Base-by-base conservation (phyloP, 2,797 vertebrate genomes). In the Eleutherodactylus coqui region DNA sequence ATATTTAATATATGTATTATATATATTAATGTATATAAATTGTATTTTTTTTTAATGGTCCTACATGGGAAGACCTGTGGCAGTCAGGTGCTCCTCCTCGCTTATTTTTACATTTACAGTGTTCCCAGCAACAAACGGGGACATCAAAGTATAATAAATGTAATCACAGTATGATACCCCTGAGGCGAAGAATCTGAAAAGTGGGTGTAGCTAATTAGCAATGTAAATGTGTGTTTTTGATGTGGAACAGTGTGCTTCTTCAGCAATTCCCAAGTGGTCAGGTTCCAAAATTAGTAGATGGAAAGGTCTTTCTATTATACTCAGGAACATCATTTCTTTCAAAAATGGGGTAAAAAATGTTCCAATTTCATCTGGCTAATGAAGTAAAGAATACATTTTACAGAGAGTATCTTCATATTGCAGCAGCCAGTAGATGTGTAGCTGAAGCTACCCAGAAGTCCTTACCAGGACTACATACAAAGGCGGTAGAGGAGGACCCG, bases 141-240 rank as follows among this genome's bases (percentile, higher is more conserved):
- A 70, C 36, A 41, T 70, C 19, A 70, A 41, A 41, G 34, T 69
- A 69, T 34, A 67, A 62, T 29, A 62, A 34, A 1, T 43, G 24
- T 43, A 41, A 41, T 72, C 3, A 73, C 14, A 45, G 70, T 73
- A 6, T 4, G 27, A 73, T 45, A n/a, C 38, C 41, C 24, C 11
- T 7, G 70, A 45, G 38, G 70, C 24, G n/a, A 73, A 5, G 70
- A 73, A 27, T 45, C 24, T 14, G 70, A 73, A 27, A 73, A 73
- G 70, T 45, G 70, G 70, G 70, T 27, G 70, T 16, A 27, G 11
- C 13, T 11, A 5, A 73, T 45, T 27, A 73, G 70, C 70, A 45
- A 73, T 73, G 70, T 43, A 73, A 45, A 73, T 73, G 70, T 73
- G 41, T 73, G 41, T 73, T 38, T 69, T 72, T 41, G 70, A 45